Conservation (phyloP, 1,140 invertebrate genomes). For the Polypedilum pembai region DNA sequence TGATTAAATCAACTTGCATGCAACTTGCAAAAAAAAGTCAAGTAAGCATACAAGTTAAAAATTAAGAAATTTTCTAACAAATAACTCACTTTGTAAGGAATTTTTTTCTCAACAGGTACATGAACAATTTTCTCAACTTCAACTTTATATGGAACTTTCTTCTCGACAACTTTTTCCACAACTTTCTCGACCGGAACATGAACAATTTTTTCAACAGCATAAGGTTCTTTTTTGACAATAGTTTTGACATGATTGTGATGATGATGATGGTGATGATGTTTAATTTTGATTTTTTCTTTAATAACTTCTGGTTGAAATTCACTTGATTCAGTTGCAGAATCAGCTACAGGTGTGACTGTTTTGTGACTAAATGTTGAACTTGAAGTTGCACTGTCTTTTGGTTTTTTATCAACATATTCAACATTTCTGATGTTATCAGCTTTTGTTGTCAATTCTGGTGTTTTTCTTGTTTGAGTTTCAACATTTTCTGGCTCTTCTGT, state of each 20-base stretch:
- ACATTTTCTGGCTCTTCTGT: background rate
- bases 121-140: slow-evolving; percentile 43
- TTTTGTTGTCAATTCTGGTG: slow-evolving; percentile 21
- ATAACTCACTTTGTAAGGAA: slow-evolving; percentile 42
- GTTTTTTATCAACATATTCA: slow-evolving; percentile 2
- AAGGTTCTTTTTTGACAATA: slow-evolving; percentile 48
- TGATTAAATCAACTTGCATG: no score
- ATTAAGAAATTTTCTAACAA: background rate
- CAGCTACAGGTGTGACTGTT: background rate
- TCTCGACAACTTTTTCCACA: slow-evolving; percentile 50
- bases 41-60: no score
- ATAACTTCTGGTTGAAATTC: background rate
- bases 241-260: slow-evolving; percentile 54
- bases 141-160: slow-evolving; percentile 32
- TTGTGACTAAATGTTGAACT: background rate
- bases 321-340: background rate
- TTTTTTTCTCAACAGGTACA: slow-evolving; percentile 55
- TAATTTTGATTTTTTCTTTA: slow-evolving; percentile 46
- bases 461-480: slow-evolving; percentile 3
- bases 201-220: slow-evolving; percentile 39
- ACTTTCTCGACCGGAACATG: slow-evolving; percentile 37
- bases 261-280: slow-evolving; percentile 55
- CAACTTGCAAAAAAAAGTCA: no score
- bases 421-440: background rate
- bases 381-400: background rate